Evolutionary conservation across 2,888 invertebrate species (phyloP).

Genomic region (Volucella inanis): DNA sequence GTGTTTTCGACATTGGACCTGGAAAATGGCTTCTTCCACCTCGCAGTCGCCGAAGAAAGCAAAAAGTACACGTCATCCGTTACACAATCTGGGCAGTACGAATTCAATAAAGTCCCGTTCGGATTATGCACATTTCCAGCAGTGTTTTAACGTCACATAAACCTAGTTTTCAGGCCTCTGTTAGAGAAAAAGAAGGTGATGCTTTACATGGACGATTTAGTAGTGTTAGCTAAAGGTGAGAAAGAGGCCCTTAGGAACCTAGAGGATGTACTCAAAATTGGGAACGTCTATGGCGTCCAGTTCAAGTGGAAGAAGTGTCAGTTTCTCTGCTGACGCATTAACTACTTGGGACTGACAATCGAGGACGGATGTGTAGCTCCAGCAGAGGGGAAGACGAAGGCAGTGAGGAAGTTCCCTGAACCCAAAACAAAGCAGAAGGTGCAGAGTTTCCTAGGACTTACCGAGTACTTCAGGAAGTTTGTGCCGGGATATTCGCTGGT

Average conservation of each 20-base stretch:
- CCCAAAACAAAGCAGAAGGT: slow-evolving; percentile 49
- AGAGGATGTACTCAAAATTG: slow-evolving; percentile 5
- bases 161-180: too few relatives aligned
- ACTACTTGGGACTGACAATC: slow-evolving; percentile 19
- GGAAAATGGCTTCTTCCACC: too few relatives aligned
- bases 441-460: slow-evolving; percentile 14
- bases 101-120: too few relatives aligned
- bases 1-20: too few relatives aligned
- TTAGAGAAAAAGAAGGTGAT: too few relatives aligned
- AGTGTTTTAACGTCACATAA: too few relatives aligned
- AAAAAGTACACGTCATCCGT: too few relatives aligned
- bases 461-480: slow-evolving; percentile 2
- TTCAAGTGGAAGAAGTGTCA: slow-evolving; percentile 42
- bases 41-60: too few relatives aligned
- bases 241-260: slow-evolving; percentile 14
- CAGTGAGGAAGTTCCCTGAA: slow-evolving; percentile 74
- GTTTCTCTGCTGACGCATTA: slow-evolving; percentile 10
- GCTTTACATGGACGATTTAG: too few relatives aligned
- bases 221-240: too few relatives aligned
- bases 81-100: too few relatives aligned
- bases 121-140: too few relatives aligned
- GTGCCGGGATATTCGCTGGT: not conserved
- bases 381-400: slow-evolving; percentile 68
- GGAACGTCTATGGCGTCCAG: slow-evolving; percentile 15
- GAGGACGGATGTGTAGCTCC: slow-evolving; percentile 60